Base-by-base conservation (phyloP, 2,113 vertebrate genomes). In the Stercorarius parasiticus region DNA sequence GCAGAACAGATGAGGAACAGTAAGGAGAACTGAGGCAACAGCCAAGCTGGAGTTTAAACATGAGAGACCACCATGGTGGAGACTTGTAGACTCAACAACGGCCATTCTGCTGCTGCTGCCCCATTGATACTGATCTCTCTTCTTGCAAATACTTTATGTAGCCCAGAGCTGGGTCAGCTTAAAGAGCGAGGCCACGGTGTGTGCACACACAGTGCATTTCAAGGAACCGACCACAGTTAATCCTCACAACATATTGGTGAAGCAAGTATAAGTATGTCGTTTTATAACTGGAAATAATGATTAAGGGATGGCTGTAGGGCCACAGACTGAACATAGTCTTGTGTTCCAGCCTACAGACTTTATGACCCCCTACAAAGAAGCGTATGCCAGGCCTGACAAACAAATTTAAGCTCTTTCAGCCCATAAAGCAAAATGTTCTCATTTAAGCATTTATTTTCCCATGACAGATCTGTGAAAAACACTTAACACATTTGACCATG, bases 21-120 rank as follows among this genome's bases (percentile, higher is more conserved):
- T 10, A n/a, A 38, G 40, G 18, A 69, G 32, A 61, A 20, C 15
- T 15, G 30, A 92, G 45, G 43, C 27, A 74, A 5, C 0, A 59
- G 56, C 30, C 52, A 88, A 27, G 53, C 55, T 38, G 66, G 49
- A 65, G 23, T 20, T 81, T 40, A 10, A 76, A 69, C 16, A 26
- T 3, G 7, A 71, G 23, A 69, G 5, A 23, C 13, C 0, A 18
- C 5, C 29, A 13, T 0, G 12, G 58, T 6, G 21, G 47, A 2
- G 67, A 55, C 36, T 2, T 45, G 9, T 20, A 86, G 26, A 5
- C 13, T 5, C 72, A 19, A 0, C 0, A 0, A 25, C 0, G 3
- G 25, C 50, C 36, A 36, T 42, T 27, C 25, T 36, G 36, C 67
- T 61, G 36, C 67, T 61, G 18, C 20, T 59, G 32, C 22, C 13